Percentiles rank a stretch among this genome's conserved stretches.
phyloP scores from a whole-genome alignment of 2,797 vertebrate genomes.

The Lacerta bilineata region DNA sequence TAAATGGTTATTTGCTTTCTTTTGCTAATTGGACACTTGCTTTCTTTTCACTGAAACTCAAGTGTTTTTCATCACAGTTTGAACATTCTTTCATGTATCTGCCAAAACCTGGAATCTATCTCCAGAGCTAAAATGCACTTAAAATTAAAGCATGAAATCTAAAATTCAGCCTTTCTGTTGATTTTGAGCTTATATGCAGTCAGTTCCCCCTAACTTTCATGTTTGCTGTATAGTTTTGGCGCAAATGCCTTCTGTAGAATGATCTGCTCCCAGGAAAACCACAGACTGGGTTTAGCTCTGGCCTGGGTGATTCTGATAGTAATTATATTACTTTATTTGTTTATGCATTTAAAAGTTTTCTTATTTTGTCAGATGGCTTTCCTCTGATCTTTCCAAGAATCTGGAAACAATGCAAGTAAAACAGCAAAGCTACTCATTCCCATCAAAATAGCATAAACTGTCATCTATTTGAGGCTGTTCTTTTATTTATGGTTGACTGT shows the following conservation, averaged over 20 bases:
- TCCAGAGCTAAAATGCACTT: not conserved
- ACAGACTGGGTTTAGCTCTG: conserved; percentile 24
- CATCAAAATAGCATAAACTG: conserved; percentile 14
- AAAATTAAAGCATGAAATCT: not conserved
- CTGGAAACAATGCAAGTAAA: conserved; percentile 26
- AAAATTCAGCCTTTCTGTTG: not conserved
- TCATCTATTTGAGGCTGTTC: conserved; percentile 8
- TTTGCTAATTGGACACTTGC: not conserved
- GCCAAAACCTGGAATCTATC: not conserved
- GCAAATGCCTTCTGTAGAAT: not conserved
- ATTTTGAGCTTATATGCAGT: not conserved
- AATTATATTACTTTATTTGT: conserved; percentile 41
- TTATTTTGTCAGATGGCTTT: conserved; percentile 40
- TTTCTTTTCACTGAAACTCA: not conserved
- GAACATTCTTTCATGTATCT: not conserved
- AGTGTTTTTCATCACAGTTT: not conserved
- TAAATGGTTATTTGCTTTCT: conserved; percentile 6
- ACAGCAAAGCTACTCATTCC: conserved; percentile 43
- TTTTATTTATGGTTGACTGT: not conserved
- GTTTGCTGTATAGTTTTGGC: not conserved
- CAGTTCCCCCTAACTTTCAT: not conserved
- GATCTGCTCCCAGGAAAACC: conserved; percentile 17
- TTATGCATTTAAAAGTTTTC: conserved; percentile 26
- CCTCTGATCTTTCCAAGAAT: conserved; percentile 33
- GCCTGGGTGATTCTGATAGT: conserved; percentile 14